Base-by-base conservation (phyloP, 2,888 invertebrate species). In the Nymphalis urticae region DNA sequence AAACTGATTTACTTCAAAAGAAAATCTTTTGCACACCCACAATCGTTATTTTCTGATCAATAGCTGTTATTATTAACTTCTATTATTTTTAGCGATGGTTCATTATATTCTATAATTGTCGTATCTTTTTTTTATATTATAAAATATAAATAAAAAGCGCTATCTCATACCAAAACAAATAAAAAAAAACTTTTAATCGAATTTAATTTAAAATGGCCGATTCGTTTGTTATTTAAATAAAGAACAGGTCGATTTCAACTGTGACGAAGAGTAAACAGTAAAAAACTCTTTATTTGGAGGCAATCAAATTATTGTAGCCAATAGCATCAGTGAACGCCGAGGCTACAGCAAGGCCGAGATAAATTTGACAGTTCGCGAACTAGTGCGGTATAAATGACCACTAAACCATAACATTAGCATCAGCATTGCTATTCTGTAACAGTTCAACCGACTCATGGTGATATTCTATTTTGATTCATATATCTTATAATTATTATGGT, bases 321-420 rank as follows among this genome's bases (percentile, higher is more conserved):
- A 89, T 89, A 76, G 86, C 82, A 82, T 79, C 82, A 83, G 91
- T 89, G 90, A 90, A 90, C 86, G 82, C 88, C 58, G 88, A 89
- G 89, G 89, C 82, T 86, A 84, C 71, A 62, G 74, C 87, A 88
- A 90, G 90, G 90, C 85, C 89, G 86, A 48, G 51, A 17, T 27
- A 54, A 59, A 63, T 62, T 72, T 71, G 61, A 69, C 68, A 71
- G 54, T 64, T 61, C 59, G 50, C 60, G 56, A 53, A 48, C 54
- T 27, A 62, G 61, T 62, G 21, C 62, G 48, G 9, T 59, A 51
- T 42, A 19, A 21, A 19, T 67, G 42, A 58, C 62, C 50, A 60
- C 16, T 56, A 47, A 27, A 2, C 0, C 13, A 58, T 42, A 42
- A 42, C 42, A 10, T 42, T 36, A 36, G 9, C 36, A 9, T 36